phyloP scores from a whole-genome alignment of 2,113 vertebrate species.

The Sardina pilchardus region DNA sequence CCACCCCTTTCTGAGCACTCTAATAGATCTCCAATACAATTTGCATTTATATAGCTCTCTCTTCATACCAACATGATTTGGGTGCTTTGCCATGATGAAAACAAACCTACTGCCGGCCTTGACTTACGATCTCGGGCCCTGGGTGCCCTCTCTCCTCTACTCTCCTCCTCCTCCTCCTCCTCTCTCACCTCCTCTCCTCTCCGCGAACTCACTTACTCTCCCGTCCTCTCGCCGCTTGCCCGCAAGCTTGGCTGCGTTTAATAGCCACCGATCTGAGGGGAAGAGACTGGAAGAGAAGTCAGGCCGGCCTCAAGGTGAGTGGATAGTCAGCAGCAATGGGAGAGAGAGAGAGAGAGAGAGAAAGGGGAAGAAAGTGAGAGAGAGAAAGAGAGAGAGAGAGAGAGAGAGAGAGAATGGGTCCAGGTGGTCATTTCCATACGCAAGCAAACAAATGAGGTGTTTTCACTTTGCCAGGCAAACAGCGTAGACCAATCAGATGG shows the following conservation, averaged over 20 bases:
- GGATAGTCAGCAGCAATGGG: slow-evolving; percentile 37
- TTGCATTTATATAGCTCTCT: slow-evolving; percentile 83
- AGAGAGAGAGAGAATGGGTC: background rate
- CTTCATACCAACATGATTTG: slow-evolving; percentile 78
- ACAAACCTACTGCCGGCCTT: slow-evolving; percentile 76
- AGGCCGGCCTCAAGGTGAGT: slow-evolving; percentile 61
- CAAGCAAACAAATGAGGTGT: background rate
- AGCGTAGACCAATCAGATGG: background rate
- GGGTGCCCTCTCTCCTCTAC: background rate
- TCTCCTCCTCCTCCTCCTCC: background rate
- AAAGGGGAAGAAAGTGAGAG: background rate
- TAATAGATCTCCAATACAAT: slow-evolving; percentile 79
- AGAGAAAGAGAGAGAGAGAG: background rate
- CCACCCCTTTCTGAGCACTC: slow-evolving; percentile 71
- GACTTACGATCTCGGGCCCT: slow-evolving; percentile 60
- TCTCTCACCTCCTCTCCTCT: background rate
- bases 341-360: slow-evolving; percentile 32
- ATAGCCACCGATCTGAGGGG: slow-evolving; percentile 61
- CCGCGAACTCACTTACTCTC: background rate
- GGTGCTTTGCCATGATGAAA: slow-evolving; percentile 75
- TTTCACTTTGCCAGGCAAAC: slow-evolving; percentile 2
- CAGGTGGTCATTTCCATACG: slow-evolving; percentile 28
- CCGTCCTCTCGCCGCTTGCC: slow-evolving; percentile 47
- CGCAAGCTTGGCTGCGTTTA: slow-evolving; percentile 69
- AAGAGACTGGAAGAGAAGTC: slow-evolving; percentile 56